These are phyloP conservation scores for Heliconius sara DNA, from an alignment of 2,888 invertebrate species.

Conservation along the genomic window DNA sequence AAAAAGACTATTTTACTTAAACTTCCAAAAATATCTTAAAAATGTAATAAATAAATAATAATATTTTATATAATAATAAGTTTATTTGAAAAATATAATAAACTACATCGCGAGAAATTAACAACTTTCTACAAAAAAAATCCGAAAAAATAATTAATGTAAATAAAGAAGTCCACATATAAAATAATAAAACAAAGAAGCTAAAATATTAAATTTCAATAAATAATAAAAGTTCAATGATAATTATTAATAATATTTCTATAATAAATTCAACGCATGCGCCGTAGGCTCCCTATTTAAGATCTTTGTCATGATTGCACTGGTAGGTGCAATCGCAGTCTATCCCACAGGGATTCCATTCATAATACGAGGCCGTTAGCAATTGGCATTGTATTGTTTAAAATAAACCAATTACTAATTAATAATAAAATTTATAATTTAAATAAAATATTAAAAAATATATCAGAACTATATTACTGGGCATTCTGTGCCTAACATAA, in stretches of 20 bases:
- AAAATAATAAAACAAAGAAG: neutral
- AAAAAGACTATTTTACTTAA: neutral
- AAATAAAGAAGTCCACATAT: neutral
- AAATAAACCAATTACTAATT: neutral
- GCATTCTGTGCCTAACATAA: too few species aligned
- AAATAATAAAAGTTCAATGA: neutral
- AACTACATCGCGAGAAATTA: neutral
- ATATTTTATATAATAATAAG: neutral
- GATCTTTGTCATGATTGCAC: conserved; percentile 18
- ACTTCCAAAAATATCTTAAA: neutral
- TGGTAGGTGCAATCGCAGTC: conserved; percentile 3
- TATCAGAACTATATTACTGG: too few species aligned
- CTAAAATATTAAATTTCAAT: neutral
- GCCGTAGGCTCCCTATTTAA: conserved; percentile 21
- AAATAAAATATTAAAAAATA: neutral
- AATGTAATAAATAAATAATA: neutral
- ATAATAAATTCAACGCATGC: conserved; percentile 12
- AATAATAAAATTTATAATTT: neutral
- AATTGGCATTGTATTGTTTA: neutral
- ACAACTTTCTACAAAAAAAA: neutral
- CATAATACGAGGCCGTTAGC: conserved; percentile 9
- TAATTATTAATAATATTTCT: neutral
- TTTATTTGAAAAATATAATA: neutral
- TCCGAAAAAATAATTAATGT: neutral
- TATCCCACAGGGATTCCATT: conserved; percentile 11